Conservation (phyloP, 2,113 vertebrate genomes). For the Nannospalax galili region DNA sequence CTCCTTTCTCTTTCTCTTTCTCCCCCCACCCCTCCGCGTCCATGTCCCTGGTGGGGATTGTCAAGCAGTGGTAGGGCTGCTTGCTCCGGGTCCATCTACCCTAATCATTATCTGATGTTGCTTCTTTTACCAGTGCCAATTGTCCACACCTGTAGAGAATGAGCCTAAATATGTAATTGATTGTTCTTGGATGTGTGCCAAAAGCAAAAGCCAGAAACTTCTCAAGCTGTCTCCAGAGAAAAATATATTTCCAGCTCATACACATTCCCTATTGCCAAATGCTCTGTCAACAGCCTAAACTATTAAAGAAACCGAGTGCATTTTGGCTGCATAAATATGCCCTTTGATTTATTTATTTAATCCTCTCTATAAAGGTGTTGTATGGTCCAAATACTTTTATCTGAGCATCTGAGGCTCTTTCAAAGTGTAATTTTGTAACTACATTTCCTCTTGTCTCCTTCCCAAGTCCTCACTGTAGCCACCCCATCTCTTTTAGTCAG, state of each 20-base stretch:
- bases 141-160: constrained; percentile 38
- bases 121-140: neutral
- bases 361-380: neutral
- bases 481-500: neutral
- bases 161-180: constrained; percentile 50
- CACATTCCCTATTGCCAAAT: constrained; percentile 23
- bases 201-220: constrained; percentile 43
- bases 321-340: neutral
- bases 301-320: neutral
- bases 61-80: neutral
- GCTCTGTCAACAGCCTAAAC: neutral
- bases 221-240: constrained; percentile 38
- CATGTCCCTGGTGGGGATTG: neutral
- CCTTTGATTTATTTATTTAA: constrained; percentile 21
- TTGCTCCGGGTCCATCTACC: neutral
- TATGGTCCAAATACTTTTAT: neutral
- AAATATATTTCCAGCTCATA: constrained; percentile 50
- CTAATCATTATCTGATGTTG: neutral
- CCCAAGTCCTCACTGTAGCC: neutral
- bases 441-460: neutral
- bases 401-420: neutral
- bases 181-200: constrained; percentile 68
- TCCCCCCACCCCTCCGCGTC: no score
- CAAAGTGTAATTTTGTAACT: neutral
- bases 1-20: no score